phyloP scores from a whole-genome alignment of 2,888 invertebrate genomes.

The Sesia apiformis region DNA sequence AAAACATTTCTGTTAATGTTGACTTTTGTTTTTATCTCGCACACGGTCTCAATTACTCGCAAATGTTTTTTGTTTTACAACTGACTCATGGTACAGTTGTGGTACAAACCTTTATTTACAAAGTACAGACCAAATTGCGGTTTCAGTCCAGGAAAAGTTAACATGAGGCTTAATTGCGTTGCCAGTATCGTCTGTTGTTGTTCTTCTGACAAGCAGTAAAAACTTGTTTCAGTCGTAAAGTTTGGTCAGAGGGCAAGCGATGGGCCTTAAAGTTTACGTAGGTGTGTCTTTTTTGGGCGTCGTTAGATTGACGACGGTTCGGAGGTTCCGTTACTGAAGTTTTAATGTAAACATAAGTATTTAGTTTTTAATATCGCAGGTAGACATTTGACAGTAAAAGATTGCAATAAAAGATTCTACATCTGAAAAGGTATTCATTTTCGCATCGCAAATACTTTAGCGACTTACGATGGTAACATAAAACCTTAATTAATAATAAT shows the following conservation, averaged over 20 bases:
- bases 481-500: too few species aligned
- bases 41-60: neutral
- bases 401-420: too few species aligned
- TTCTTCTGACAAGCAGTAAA: slow-evolving; percentile 27
- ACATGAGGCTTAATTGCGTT: slow-evolving; percentile 33
- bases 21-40: neutral
- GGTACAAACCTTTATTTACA: neutral
- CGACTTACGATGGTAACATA: too few species aligned
- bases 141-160: slow-evolving; percentile 24
- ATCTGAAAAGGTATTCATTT: too few species aligned
- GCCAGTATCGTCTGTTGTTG: slow-evolving; percentile 18
- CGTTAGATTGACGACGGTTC: too few species aligned
- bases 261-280: neutral
- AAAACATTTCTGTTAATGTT: neutral
- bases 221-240: slow-evolving; percentile 30
- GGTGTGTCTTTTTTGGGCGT: neutral
- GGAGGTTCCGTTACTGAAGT: too few species aligned
- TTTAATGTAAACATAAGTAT: too few species aligned
- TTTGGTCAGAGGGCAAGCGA: slow-evolving; percentile 11
- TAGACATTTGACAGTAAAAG: too few species aligned
- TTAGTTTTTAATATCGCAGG: too few species aligned
- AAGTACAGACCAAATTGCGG: slow-evolving; percentile 11
- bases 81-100: neutral
- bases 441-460: too few species aligned
- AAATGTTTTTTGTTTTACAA: neutral